Conservation (phyloP, 2,113 vertebrate genomes). For the Gambusia holbrooki region DNA sequence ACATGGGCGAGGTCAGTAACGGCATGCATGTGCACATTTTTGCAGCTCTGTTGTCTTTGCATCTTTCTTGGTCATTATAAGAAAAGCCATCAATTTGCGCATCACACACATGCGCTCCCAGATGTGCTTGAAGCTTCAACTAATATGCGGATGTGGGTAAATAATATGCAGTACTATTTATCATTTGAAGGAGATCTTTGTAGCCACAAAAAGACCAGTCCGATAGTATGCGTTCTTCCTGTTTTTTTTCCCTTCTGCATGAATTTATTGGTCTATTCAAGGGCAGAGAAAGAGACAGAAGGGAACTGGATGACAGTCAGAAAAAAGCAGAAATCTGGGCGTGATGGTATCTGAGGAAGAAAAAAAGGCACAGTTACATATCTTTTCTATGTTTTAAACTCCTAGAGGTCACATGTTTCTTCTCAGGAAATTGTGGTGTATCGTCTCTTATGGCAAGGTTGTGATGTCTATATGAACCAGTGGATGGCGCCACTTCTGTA, state of each 20-base stretch:
- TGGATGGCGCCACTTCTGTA: conserved; percentile 72
- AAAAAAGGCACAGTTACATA: conserved; percentile 44
- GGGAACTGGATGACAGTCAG: neutral
- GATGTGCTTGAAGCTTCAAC: conserved; percentile 21
- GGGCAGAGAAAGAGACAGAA: conserved; percentile 36
- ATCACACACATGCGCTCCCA: conserved; percentile 35
- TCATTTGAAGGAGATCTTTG: conserved; percentile 38
- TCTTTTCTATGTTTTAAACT: conserved; percentile 54
- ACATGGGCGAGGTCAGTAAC: conserved; percentile 68
- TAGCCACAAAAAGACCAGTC: conserved; percentile 32
- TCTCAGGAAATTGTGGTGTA: conserved; percentile 34
- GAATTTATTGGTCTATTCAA: conserved; percentile 19
- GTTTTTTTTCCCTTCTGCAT: conserved; percentile 1
- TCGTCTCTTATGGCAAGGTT: conserved; percentile 19
- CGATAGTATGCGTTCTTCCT: conserved; percentile 11
- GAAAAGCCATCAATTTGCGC: conserved; percentile 54
- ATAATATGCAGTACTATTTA: conserved; percentile 54
- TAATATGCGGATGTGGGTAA: conserved; percentile 25
- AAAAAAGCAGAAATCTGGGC: conserved; percentile 12
- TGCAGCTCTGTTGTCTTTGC: conserved; percentile 69
- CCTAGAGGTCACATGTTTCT: conserved; percentile 64
- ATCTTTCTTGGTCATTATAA: conserved; percentile 73
- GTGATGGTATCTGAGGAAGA: conserved; percentile 36
- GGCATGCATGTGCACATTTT: conserved; percentile 68
- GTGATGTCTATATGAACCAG: conserved; percentile 56